These are phyloP conservation scores for Chaetogeoica ovagalla DNA, from an alignment of 2,888 invertebrate genomes.

Conservation along the genomic window DNA sequence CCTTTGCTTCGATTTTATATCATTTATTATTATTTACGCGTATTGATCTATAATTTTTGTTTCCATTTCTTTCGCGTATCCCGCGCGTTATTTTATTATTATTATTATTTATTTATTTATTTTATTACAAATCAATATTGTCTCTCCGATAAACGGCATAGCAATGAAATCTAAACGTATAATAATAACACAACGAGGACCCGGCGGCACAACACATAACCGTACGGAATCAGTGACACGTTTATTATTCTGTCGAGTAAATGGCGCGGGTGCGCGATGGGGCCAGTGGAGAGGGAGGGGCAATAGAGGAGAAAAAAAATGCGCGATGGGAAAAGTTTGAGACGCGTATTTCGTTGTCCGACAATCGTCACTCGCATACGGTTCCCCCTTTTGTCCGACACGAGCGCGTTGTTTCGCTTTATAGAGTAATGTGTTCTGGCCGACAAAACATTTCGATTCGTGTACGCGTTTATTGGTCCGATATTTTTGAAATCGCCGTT, in stretches of 20 bases:
- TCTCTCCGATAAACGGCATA: too few species aligned
- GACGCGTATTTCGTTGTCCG: background rate
- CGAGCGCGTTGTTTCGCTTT: slow-evolving; percentile 4
- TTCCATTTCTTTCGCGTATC: too few species aligned
- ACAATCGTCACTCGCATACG: background rate
- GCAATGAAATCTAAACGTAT: too few species aligned
- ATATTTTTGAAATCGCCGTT: slow-evolving; percentile 34
- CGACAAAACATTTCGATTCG: slow-evolving; percentile 35
- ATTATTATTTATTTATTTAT: too few species aligned
- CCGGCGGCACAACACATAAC: too few species aligned
- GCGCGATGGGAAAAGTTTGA: background rate
- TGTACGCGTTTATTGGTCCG: slow-evolving; percentile 46
- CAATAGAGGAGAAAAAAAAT: background rate
- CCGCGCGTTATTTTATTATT: too few species aligned
- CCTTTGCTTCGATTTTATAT: too few species aligned
- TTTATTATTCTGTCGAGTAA: slow-evolving; percentile 8
- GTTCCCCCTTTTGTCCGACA: slow-evolving; percentile 9
- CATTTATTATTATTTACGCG: too few species aligned
- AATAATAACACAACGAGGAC: too few species aligned
- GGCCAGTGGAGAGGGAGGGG: background rate
- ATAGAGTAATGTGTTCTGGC: slow-evolving; percentile 31
- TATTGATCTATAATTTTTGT: too few species aligned
- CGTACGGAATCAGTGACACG: background rate
- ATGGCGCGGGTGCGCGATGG: background rate
- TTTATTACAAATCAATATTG: too few species aligned